Evolutionary conservation across 2,113 vertebrate species (phyloP), one percentile per base, ranked within the genome.

Genomic region (Microcebus tavaratra): DNA sequence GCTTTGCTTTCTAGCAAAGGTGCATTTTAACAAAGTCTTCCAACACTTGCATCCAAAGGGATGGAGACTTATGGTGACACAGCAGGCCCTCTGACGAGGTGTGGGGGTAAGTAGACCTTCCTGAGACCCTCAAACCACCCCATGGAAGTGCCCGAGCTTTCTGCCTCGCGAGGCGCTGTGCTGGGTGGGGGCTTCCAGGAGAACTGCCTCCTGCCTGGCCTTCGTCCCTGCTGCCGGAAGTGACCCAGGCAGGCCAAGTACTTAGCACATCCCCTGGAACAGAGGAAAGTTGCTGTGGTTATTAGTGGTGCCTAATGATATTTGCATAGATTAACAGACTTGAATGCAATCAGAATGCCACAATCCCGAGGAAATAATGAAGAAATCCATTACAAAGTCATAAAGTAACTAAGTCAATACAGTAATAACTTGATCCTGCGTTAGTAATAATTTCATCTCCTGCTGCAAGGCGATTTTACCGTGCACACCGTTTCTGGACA

Each of bases 321-420:
- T 99, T 99, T 99, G 98, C 98, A 99, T 98, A 98, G 98, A 99
- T 99, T 98, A 99, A 98, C 98, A 98, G 98, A 98, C 97, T 98
- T 98, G 98, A 99, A 98, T 98, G 98, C 97, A 98, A 98, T 98
- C 98, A 98, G 98, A 98, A 98, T 98, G 98, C 98, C 98, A 98
- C 98, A 98, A 97, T 98, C 97, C 98, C 1, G 34, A 96, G 97
- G 98, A 98, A 98, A 99, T 98, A 98, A 99, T 98, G 98, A 99
- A 98, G 98, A 98, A 99, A 99, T 99, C 98, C 98, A 99, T 99
- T 98, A 98, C 97, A 96, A 97, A 98, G 97, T 98, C 98, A 98
- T 99, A 98, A 99, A 98, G 97, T 98, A 99, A 98, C 98, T 98
- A 98, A 99, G 98, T 99, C 98, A 98, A 99, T 99, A 98, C 97